Conservation (phyloP, 2,888 invertebrate species). For the Morinoia aosen region DNA sequence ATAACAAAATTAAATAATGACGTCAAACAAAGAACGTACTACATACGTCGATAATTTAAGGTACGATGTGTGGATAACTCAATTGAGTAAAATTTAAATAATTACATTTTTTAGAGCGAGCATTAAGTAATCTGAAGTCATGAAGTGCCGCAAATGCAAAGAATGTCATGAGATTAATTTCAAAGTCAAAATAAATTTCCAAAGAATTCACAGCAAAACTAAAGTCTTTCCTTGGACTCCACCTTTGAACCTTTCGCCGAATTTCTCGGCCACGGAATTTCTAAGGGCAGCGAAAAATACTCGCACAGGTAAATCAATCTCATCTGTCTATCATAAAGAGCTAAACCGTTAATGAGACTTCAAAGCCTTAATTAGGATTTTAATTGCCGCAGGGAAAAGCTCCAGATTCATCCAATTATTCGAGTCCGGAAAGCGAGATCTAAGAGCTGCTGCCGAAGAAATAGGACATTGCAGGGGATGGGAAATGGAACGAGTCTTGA, state of each 20-base stretch:
- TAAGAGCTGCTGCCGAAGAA: not conserved
- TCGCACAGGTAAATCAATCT: conserved; percentile 4
- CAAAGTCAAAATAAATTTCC: not conserved
- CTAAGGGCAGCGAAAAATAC: not conserved
- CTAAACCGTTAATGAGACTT: not conserved
- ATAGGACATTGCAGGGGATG: not conserved
- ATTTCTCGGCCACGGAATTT: not conserved
- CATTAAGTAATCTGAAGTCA: not conserved
- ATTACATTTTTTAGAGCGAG: not conserved
- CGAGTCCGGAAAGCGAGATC: not conserved
- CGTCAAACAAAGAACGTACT: not conserved
- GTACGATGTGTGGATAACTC: not conserved
- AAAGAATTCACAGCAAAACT: not conserved
- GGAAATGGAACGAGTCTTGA: not conserved
- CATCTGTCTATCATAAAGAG: conserved; percentile 2
- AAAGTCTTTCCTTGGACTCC: not conserved
- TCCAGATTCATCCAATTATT: conserved; percentile 19
- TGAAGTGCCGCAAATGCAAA: not conserved
- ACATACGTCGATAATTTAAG: not conserved
- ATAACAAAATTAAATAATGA: not conserved
- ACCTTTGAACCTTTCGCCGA: not conserved
- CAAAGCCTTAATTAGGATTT: conserved; percentile 16
- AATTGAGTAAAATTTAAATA: not conserved
- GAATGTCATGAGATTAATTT: not conserved
- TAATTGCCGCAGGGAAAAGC: conserved; percentile 15